Evolutionary conservation across 2,888 invertebrate genomes (phyloP), one percentile per base, ranked within the genome.

Genomic region (Seira ritae): DNA sequence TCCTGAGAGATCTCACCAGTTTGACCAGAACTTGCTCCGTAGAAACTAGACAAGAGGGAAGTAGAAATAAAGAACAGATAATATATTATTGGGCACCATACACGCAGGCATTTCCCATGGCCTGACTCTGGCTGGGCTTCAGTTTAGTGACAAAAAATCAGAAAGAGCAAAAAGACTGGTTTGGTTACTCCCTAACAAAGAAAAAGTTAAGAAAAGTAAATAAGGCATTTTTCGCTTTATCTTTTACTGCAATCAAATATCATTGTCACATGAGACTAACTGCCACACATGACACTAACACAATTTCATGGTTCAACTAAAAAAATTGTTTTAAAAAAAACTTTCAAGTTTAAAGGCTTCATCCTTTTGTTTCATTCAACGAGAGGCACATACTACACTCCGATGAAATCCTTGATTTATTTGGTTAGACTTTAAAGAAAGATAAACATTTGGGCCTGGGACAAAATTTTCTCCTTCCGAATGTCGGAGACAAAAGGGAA

Each of bases 1-100:
- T 73, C 77, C 77, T 77, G 82, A 82, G 82, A 82, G 77, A 75
- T 71, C 50, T 65, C 50, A 50, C 50, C 50, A 50, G 15, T 50
- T n/a, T 50, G 50, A 50, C 15, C 50, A 50, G 50, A 50, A 12
- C 50, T 50, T 50, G 8, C 31, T 31, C 31, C 8, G 31, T 31
- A 8, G 8, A 50, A 50, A 50, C 50, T 50, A 15, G 17, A 15
- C 3, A 50, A 50, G 50, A 3, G 8, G 2, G 8, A 8, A 15
- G 15, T 50, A 12, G 50, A 50, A 50, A 50, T 31, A 50, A 50
- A 50, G 50, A 65, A 65, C 2, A 66, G 66, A 74, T 74, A 74
- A 74, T 74, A 74, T 74, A 74, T 74, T 74, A 65, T 10, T 8
- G 66, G 73, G 19, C 19, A 65, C 15, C 37, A 65, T 6, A 31